phyloP scores from a whole-genome alignment of 2,797 vertebrate species.

The Takifugu ocellatus region DNA sequence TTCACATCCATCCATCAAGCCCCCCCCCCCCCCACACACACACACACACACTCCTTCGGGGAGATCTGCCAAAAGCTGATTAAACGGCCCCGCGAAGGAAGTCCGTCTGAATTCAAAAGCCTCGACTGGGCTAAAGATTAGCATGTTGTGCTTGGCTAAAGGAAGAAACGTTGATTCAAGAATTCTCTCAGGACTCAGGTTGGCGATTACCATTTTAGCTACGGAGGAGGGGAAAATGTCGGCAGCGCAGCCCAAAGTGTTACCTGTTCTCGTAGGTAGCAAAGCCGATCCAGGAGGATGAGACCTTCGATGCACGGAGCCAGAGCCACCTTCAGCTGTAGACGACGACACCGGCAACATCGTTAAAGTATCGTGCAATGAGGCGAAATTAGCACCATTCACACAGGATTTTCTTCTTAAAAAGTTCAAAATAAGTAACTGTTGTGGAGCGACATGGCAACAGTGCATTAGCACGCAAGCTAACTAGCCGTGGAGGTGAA shows the following conservation, averaged over 20 bases:
- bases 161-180: conserved; percentile 11
- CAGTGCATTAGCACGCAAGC: no score
- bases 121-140: conserved; percentile 34
- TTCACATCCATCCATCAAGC: conserved; percentile 33
- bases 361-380: no score
- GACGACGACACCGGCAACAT: conserved; percentile 32
- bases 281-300: conserved; percentile 94
- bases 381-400: no score
- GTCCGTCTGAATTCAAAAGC: conserved; percentile 55
- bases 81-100: conserved; percentile 24
- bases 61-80: conserved; percentile 38
- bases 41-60: conserved; percentile 19
- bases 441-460: no score
- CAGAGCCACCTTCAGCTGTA: conserved; percentile 89
- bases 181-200: background rate
- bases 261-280: conserved; percentile 96
- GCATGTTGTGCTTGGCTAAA: conserved; percentile 47
- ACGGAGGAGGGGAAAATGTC: conserved; percentile 15
- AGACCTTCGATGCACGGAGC: conserved; percentile 93
- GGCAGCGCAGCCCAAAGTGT: conserved; percentile 29
- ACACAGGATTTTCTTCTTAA: no score
- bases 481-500: no score
- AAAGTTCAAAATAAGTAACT: no score
- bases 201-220: background rate
- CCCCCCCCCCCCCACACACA: background rate